Evolutionary conservation across 2,797 vertebrate species (phyloP), one percentile per base, ranked within the genome.

Genomic region (Trachops cirrhosus): DNA sequence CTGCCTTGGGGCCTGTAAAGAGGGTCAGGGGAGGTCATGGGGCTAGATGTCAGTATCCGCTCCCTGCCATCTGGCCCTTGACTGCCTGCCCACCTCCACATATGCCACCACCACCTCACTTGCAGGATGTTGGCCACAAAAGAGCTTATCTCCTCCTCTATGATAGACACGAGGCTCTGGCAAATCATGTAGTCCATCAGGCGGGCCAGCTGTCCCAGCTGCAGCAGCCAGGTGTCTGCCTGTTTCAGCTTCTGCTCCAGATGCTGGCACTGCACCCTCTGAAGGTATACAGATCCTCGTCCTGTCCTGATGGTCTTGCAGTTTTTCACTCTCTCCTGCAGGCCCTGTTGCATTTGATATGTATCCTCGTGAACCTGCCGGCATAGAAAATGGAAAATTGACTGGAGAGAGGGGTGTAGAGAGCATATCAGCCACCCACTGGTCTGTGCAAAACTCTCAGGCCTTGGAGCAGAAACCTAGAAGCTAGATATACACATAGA

Each of bases 181-280:
- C 98, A 96, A 15, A 98, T 98, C 97, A 99, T 98, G 32, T 98
- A 97, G 94, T 99, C 93, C 24, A 98, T 86, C n/a, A 99, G 98
- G 37, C 97, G 92, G n/a, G 98, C 98, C 71, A 99, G 97, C 73
- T 92, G 97, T 71, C 98, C 99, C 86, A 99, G 85, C 78, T 97
- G 98, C 93, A 97, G 93, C 91, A 98, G 54, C 97, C 96, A 97
- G 29, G 93, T 85, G 73, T 99, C 97, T 0, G 98, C 97, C 16
- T 85, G 97, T 9, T 32, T 89, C 74, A 98, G 74, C 52, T 98
- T 96, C 67, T 54, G 96, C 96, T 97, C 96, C 71, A 99, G 98
- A n/a, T 93, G 82, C 64, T 85, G 92, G 14, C 71, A 91, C 41
- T 97, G 97, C 29, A 92, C 59, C 85, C 97, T 93, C 37, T 98